phyloP scores from a whole-genome alignment of 1,140 invertebrate species.

The Procambarus virginalis region DNA sequence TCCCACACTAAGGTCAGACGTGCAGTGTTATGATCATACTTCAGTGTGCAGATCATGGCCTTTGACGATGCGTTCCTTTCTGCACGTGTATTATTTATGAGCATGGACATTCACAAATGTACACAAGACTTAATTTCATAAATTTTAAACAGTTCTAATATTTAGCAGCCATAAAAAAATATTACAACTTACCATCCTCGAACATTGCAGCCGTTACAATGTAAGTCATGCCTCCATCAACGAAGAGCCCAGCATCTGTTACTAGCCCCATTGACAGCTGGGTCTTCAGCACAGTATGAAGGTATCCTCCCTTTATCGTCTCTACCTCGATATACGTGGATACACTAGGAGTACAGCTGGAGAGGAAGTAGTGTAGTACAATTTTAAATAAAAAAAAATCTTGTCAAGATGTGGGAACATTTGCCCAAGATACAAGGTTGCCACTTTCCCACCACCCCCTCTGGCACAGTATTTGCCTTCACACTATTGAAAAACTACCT shows the following conservation, averaged over 20 bases:
- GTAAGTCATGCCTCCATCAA: not conserved
- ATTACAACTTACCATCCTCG: constrained; percentile 1
- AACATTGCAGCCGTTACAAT: constrained; percentile 2
- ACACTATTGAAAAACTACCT: too few relatives aligned
- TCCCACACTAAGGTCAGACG: not conserved
- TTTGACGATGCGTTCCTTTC: not conserved
- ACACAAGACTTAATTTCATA: not conserved
- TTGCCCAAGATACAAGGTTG: too few relatives aligned
- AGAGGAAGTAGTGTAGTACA: not conserved
- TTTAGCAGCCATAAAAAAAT: too few relatives aligned
- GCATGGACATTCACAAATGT: not conserved
- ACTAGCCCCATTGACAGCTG: constrained; percentile 1
- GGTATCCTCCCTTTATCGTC: not conserved
- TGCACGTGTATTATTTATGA: not conserved
- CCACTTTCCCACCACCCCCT: too few relatives aligned
- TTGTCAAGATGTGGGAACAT: not conserved
- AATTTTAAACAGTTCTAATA: too few relatives aligned
- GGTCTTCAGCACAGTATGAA: not conserved
- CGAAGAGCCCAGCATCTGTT: constrained; percentile 7
- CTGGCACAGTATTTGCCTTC: too few relatives aligned
- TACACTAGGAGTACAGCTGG: not conserved
- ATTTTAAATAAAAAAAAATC: not conserved
- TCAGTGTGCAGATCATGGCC: not conserved
- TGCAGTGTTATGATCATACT: not conserved
- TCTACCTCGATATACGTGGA: not conserved